phyloP scores from a whole-genome alignment of 1,140 invertebrate genomes.

The Philopotamus ludificatus region DNA sequence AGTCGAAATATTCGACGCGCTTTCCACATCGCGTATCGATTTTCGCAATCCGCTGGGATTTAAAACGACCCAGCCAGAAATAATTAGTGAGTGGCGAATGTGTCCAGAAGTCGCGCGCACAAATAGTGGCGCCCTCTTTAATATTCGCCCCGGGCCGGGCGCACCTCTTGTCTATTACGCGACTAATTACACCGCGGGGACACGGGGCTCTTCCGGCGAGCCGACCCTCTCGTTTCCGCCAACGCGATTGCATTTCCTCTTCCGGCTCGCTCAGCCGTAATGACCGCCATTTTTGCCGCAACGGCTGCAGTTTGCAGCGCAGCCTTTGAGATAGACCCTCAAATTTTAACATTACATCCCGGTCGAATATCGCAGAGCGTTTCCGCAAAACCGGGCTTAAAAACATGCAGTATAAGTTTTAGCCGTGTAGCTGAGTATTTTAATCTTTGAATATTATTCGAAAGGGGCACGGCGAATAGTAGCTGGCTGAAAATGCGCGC shows the following conservation, averaged over 20 bases:
- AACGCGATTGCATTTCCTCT: not conserved
- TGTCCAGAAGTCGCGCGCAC: not conserved
- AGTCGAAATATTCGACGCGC: not conserved
- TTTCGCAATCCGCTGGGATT: not conserved
- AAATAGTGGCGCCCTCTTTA: conserved; percentile 5
- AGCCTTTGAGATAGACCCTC: not conserved
- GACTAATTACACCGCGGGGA: conserved; percentile 31
- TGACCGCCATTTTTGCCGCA: not conserved
- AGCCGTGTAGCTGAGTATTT: not conserved
- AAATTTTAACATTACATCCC: not conserved
- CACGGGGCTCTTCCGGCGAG: conserved; percentile 9
- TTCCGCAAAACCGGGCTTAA: not conserved
- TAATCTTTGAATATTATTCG: too few relatives aligned
- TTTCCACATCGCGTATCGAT: too few relatives aligned
- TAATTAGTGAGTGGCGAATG: not conserved
- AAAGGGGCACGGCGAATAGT: too few relatives aligned
- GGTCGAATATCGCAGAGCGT: not conserved
- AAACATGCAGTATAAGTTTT: not conserved
- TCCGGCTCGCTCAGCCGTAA: conserved; percentile 6
- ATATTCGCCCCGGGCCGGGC: not conserved
- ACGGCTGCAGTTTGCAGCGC: not conserved
- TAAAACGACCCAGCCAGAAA: not conserved
- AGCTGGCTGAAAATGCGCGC: too few relatives aligned
- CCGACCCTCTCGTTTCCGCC: conserved; percentile 15
- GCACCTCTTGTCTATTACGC: conserved; percentile 24